Evolutionary conservation across 2,888 invertebrate species (phyloP).

Genomic region (Lasioglossum malachurum): DNA sequence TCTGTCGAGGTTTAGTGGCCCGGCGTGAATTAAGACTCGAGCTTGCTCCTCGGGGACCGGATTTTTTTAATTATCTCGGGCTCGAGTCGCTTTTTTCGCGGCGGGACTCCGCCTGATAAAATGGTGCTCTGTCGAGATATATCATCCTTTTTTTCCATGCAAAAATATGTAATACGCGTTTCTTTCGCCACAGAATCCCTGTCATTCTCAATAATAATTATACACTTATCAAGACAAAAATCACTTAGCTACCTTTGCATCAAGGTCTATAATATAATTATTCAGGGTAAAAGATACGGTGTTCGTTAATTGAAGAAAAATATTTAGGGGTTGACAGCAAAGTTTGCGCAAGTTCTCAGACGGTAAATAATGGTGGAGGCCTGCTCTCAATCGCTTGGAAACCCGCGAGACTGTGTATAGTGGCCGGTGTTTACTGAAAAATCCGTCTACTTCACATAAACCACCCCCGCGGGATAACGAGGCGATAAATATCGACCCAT

Average conservation of each 20-base stretch:
- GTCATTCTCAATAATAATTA: background rate
- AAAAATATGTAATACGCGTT: background rate
- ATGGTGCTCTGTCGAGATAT: conserved; percentile 5
- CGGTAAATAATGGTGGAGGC: background rate
- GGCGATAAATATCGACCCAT: conserved; percentile 72
- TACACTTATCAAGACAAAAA: too few species aligned
- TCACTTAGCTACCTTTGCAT: too few species aligned
- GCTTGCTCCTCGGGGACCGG: conserved; percentile 58
- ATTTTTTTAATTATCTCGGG: conserved; percentile 72
- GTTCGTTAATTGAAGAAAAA: background rate
- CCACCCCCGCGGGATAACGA: conserved; percentile 60
- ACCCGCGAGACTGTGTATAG: background rate
- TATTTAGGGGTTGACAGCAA: background rate
- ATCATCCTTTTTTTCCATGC: background rate
- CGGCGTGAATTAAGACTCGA: conserved; percentile 53
- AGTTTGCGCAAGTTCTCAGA: background rate
- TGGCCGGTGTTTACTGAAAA: conserved; percentile 59
- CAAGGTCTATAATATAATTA: too few species aligned
- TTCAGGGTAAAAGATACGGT: too few species aligned
- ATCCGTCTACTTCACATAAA: conserved; percentile 50
- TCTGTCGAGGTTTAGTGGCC: conserved; percentile 46
- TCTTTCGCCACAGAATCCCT: background rate
- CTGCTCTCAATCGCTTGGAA: background rate
- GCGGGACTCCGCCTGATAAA: conserved; percentile 5
- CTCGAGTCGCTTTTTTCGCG: conserved; percentile 56